Evolutionary conservation across 2,888 invertebrate species (phyloP).

Genomic region (Tuta absoluta): DNA sequence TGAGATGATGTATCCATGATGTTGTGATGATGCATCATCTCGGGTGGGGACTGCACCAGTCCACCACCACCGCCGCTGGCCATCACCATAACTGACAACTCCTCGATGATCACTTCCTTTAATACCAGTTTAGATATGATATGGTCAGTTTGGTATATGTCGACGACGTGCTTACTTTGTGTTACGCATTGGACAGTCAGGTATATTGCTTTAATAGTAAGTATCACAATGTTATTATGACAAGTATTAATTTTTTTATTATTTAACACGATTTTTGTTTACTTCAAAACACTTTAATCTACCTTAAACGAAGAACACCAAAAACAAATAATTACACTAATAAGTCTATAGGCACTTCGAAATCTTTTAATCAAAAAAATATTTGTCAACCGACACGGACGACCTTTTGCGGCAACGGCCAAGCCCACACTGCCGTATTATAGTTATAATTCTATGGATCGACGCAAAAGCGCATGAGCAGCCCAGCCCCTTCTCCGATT

Average conservation of each 20-base stretch:
- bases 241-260: slow-evolving; percentile 19
- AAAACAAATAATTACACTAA: slow-evolving; percentile 47
- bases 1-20: slow-evolving; percentile 78
- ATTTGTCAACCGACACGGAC: slow-evolving; percentile 49
- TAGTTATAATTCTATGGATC: slow-evolving; percentile 77
- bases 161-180: not conserved
- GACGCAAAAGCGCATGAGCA: slow-evolving; percentile 75
- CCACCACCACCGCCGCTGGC: slow-evolving; percentile 77
- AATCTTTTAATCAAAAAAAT: slow-evolving; percentile 57
- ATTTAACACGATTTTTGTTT: slow-evolving; percentile 28
- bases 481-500: slow-evolving; percentile 57
- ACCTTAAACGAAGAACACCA: slow-evolving; percentile 58
- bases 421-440: slow-evolving; percentile 78
- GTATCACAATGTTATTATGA: slow-evolving; percentile 23
- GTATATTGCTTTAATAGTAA: not conserved
- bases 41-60: slow-evolving; percentile 80
- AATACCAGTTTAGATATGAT: not conserved
- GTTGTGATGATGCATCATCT: slow-evolving; percentile 77
- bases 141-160: slow-evolving; percentile 6
- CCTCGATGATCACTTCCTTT: slow-evolving; percentile 18
- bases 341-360: slow-evolving; percentile 70
- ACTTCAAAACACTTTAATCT: slow-evolving; percentile 43
- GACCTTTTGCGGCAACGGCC: slow-evolving; percentile 67
- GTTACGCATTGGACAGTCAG: not conserved
- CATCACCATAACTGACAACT: slow-evolving; percentile 74